Evolutionary conservation across 2,797 vertebrate genomes (phyloP).

Genomic region (Chromis chromis): DNA sequence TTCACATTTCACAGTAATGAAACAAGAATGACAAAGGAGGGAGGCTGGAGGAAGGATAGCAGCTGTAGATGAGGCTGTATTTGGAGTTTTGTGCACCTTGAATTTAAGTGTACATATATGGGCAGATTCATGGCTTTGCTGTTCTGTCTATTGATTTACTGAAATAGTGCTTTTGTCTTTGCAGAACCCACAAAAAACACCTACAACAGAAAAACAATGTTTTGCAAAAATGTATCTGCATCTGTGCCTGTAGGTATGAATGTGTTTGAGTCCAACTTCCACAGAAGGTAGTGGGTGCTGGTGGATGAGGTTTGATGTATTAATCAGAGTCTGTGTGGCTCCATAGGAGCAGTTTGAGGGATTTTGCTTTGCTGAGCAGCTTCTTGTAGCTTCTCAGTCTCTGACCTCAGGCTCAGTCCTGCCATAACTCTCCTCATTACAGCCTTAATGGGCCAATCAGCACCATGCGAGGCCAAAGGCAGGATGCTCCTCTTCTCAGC

Average conservation of each 20-base stretch:
- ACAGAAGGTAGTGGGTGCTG: neutral
- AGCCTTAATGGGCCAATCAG: constrained; percentile 66
- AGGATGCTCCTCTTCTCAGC: constrained; percentile 28
- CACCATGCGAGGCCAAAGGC: constrained; percentile 30
- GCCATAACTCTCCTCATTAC: constrained; percentile 68
- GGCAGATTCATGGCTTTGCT: constrained; percentile 28
- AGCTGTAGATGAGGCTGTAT: constrained; percentile 29
- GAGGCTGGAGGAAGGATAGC: constrained; percentile 8
- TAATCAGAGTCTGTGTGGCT: constrained; percentile 9
- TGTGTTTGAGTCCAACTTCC: neutral
- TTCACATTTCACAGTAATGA: constrained; percentile 49
- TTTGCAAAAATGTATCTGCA: neutral
- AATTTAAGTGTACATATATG: constrained; percentile 6
- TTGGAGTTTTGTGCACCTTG: constrained; percentile 19
- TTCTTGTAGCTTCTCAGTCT: constrained; percentile 30
- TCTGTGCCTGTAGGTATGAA: neutral
- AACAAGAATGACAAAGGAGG: constrained; percentile 27
- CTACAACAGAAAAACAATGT: neutral
- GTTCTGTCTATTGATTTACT: constrained; percentile 28
- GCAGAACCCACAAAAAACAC: neutral
- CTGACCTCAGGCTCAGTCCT: constrained; percentile 55
- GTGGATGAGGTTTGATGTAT: neutral
- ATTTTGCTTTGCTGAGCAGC: constrained; percentile 56
- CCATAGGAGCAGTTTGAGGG: neutral
- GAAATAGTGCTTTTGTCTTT: constrained; percentile 27